Evolutionary conservation across 2,888 invertebrate genomes (phyloP).

Genomic region (Tetramorium bicarinatum): DNA sequence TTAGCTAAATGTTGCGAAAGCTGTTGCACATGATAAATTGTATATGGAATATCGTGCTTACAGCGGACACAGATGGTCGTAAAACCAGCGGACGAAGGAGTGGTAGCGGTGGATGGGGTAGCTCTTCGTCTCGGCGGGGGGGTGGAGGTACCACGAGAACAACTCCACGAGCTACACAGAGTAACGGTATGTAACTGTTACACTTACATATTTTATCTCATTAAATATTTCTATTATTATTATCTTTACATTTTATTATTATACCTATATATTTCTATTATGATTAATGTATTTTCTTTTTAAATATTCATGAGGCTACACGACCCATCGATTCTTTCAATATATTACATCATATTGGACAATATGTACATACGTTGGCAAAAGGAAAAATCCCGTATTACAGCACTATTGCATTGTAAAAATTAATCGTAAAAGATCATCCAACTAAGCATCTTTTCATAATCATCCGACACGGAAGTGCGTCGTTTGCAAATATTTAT

Average conservation of each 20-base stretch:
- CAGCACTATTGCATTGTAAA: not conserved
- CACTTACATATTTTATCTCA: not conserved
- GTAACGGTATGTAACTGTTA: conserved; percentile 37
- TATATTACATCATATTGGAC: not conserved
- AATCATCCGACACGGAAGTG: not conserved
- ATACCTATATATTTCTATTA: not conserved
- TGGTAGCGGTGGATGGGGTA: conserved; percentile 64
- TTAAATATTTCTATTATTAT: not conserved
- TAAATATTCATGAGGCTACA: not conserved
- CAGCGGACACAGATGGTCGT: conserved; percentile 73
- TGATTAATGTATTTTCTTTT: not conserved
- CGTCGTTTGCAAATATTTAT: conserved; percentile 22
- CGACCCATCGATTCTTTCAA: not conserved
- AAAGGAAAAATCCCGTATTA: not conserved
- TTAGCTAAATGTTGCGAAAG: not conserved
- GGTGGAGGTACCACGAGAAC: conserved; percentile 63
- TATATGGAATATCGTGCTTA: not conserved
- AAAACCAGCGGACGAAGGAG: conserved; percentile 75
- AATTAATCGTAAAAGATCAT: not conserved
- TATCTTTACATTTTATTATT: not conserved
- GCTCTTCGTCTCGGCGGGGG: conserved; percentile 25
- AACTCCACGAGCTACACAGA: conserved; percentile 66
- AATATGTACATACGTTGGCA: not conserved
- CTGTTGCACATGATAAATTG: not conserved
- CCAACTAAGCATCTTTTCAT: not conserved